These are phyloP conservation scores for Panurus biarmicus DNA, from an alignment of 2,113 vertebrate genomes.

Conservation along the genomic window DNA sequence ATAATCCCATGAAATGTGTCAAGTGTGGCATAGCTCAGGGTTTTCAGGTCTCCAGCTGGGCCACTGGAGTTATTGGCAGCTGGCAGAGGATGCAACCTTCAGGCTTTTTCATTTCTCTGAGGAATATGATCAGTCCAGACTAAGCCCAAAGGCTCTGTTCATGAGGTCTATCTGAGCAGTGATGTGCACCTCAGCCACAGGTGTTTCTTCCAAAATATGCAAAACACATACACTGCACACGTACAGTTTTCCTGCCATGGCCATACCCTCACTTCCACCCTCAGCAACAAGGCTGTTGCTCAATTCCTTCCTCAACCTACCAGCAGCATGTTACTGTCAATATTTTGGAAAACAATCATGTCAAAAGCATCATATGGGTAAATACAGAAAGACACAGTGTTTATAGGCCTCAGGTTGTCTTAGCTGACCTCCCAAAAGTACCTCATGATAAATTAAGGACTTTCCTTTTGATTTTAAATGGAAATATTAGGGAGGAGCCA, in stretches of 20 bases:
- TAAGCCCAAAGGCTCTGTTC: neutral
- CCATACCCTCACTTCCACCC: neutral
- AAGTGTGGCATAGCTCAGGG: neutral
- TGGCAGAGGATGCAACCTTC: neutral
- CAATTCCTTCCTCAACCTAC: neutral
- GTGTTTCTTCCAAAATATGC: neutral
- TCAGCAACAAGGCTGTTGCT: neutral
- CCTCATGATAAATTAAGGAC: neutral
- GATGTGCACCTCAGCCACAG: neutral
- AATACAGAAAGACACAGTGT: neutral
- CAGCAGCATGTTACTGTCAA: neutral
- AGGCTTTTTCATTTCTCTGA: neutral
- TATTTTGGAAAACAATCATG: neutral
- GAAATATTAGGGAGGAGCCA: neutral
- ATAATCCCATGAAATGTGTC: neutral
- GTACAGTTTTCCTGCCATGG: neutral
- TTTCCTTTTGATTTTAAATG: neutral
- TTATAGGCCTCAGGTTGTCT: neutral
- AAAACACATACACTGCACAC: rapidly evolving
- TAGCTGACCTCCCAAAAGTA: neutral
- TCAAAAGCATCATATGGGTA: neutral
- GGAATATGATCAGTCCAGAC: neutral
- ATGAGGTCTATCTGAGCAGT: neutral
- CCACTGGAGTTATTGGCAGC: neutral
- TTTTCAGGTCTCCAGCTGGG: neutral